These are phyloP conservation scores for Tetheella fluctuosa DNA, from an alignment of 2,888 invertebrate species.

Conservation along the genomic window DNA sequence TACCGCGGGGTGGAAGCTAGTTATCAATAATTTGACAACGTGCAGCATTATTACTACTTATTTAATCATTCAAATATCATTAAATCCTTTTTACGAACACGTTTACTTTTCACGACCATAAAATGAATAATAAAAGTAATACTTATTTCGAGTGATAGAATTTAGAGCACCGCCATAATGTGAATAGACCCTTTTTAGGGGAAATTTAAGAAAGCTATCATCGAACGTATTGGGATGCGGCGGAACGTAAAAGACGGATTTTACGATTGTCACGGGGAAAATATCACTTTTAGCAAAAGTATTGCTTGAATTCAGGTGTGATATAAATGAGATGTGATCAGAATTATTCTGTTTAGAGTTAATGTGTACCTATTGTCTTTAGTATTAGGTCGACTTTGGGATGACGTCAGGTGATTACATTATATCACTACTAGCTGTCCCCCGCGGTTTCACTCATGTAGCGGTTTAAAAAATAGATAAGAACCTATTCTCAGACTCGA, in stretches of 20 bases:
- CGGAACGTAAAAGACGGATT: slow-evolving; percentile 39
- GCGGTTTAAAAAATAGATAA: no score
- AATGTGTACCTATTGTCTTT: background rate
- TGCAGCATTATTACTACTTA: background rate
- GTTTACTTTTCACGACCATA: background rate
- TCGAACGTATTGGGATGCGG: slow-evolving; percentile 19
- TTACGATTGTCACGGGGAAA: slow-evolving; percentile 42
- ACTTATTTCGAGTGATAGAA: slow-evolving; percentile 23
- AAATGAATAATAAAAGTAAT: slow-evolving; percentile 11
- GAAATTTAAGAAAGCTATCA: slow-evolving; percentile 31
- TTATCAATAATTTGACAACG: no score
- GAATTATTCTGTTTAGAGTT: background rate
- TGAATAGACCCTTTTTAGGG: slow-evolving; percentile 14
- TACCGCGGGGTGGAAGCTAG: no score
- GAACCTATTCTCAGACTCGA: no score
- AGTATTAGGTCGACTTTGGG: background rate
- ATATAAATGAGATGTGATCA: background rate
- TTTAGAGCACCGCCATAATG: slow-evolving; percentile 23
- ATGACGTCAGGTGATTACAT: no score
- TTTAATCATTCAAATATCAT: background rate
- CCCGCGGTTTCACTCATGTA: no score
- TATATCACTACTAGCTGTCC: no score
- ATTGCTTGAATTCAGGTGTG: slow-evolving; percentile 27
- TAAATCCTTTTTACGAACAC: background rate
- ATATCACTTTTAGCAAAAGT: slow-evolving; percentile 39